These are phyloP conservation scores for Mechanitis mazaeus DNA, from an alignment of 2,888 invertebrate genomes.

Conservation along the genomic window DNA sequence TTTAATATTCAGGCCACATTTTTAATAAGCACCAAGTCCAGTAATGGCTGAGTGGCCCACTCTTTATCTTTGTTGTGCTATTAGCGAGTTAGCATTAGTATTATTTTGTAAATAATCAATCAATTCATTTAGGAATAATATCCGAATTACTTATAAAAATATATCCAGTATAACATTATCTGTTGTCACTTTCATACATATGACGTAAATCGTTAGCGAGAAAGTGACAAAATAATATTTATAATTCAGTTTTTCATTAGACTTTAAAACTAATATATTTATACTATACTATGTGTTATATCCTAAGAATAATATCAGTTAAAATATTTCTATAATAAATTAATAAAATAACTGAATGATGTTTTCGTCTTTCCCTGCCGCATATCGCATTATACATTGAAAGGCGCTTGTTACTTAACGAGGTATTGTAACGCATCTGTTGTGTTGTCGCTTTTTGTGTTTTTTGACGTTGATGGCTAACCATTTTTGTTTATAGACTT, in stretches of 20 bases:
- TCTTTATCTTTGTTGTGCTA: constrained; percentile 36
- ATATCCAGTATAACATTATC: too few relatives aligned
- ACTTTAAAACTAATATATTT: too few relatives aligned
- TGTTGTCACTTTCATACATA: too few relatives aligned
- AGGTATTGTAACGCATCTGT: constrained; percentile 66
- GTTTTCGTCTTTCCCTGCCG: constrained; percentile 6
- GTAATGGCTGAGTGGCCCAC: constrained; percentile 62
- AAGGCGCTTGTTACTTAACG: constrained; percentile 42
- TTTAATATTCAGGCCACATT: constrained; percentile 78
- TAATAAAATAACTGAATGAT: background rate
- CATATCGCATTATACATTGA: constrained; percentile 22
- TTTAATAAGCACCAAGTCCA: constrained; percentile 68
- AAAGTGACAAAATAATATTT: too few relatives aligned
- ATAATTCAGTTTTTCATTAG: too few relatives aligned
- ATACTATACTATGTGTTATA: too few relatives aligned
- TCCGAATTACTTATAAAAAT: too few relatives aligned
- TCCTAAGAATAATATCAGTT: too few relatives aligned
- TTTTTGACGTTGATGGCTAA: constrained; percentile 38
- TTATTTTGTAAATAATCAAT: too few relatives aligned
- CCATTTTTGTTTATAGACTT: constrained; percentile 1
- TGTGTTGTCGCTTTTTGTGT: constrained; percentile 46
- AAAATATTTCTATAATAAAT: background rate
- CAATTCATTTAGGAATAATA: too few relatives aligned
- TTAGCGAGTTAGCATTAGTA: too few relatives aligned
- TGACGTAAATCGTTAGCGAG: too few relatives aligned